Conservation (phyloP, 1,140 invertebrate species). For the Acyrthosiphon pisum region DNA sequence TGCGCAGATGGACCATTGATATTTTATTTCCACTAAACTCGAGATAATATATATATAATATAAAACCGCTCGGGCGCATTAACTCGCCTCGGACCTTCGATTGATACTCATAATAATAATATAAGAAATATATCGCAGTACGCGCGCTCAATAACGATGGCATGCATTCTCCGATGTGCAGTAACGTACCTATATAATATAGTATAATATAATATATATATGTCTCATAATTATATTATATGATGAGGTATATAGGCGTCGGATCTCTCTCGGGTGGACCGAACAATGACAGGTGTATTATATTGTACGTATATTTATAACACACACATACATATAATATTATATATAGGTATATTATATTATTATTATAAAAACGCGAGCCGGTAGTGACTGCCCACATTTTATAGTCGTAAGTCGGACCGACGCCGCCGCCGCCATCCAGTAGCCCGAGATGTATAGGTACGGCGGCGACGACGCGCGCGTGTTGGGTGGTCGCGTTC, state of each 20-base stretch:
- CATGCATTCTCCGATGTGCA: neutral
- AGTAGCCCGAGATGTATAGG: neutral
- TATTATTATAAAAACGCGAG: neutral
- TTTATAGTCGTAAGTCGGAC: slow-evolving; percentile 30
- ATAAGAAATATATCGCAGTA: neutral
- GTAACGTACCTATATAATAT: neutral
- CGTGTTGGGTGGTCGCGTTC: slow-evolving; percentile 33
- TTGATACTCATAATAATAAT: neutral
- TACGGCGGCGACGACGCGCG: neutral
- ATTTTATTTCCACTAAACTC: no score
- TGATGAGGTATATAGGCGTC: neutral
- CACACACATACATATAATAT: no score
- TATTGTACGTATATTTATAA: neutral
- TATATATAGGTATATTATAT: no score
- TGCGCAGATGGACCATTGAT: no score
- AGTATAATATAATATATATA: no score
- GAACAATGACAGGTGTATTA: slow-evolving; percentile 38
- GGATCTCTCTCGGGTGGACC: neutral
- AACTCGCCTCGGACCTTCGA: neutral
- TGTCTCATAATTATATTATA: neutral
- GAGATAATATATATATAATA: no score
- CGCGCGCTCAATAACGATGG: neutral
- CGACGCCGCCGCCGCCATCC: neutral
- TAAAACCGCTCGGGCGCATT: no score
- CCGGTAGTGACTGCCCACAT: neutral